Evolutionary conservation across 2,888 invertebrate species (phyloP).

Genomic region (Tholera decimalis): DNA sequence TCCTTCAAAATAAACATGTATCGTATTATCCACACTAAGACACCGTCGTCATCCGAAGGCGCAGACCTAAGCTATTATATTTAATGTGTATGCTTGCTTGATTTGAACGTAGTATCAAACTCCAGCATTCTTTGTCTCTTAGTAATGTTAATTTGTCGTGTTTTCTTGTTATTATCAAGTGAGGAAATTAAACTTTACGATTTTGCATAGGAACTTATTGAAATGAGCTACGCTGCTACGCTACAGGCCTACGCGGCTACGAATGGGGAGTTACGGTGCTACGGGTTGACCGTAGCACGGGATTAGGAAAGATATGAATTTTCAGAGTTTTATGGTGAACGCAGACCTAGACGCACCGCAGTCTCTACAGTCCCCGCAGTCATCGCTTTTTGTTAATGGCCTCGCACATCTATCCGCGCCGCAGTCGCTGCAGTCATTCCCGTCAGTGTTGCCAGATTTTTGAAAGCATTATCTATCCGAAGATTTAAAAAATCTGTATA

Average conservation of each 20-base stretch:
- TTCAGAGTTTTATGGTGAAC: too few species aligned
- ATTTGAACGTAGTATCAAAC: conserved; percentile 91
- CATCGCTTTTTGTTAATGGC: too few species aligned
- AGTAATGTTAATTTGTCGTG: conserved; percentile 89
- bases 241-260: conserved; percentile 60
- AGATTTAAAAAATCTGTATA: too few species aligned
- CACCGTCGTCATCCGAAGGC: conserved; percentile 79
- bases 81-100: conserved; percentile 89
- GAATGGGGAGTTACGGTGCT: conserved; percentile 37
- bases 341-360: too few species aligned
- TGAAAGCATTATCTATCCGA: too few species aligned
- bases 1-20: conserved; percentile 15
- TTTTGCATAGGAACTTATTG: conserved; percentile 72
- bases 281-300: conserved; percentile 39
- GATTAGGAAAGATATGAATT: neutral
- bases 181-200: conserved; percentile 85
- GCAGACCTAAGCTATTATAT: conserved; percentile 87
- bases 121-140: conserved; percentile 88
- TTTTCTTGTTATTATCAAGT: conserved; percentile 84
- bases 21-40: conserved; percentile 70
- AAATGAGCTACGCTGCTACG: conserved; percentile 77
- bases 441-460: too few species aligned
- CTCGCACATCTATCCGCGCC: too few species aligned
- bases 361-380: too few species aligned
- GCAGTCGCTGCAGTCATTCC: too few species aligned